Conservation (phyloP, 1,140 invertebrate genomes). For the Drosophila melanica region DNA sequence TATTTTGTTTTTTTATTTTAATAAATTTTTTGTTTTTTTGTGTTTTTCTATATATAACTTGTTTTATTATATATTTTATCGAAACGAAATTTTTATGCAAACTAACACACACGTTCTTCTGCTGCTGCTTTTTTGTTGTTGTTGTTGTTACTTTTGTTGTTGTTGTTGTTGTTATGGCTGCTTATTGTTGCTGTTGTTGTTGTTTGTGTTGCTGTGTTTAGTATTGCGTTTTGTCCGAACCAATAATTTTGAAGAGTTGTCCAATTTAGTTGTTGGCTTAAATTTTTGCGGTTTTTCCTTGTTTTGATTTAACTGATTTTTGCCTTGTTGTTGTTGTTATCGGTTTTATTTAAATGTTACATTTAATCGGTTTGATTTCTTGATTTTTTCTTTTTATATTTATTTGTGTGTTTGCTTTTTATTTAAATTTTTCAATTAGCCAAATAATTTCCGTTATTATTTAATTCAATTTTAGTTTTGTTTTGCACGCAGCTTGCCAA, state of each 20-base stretch:
- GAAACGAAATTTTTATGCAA: conserved; percentile 84
- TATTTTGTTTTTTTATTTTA: conserved; percentile 39
- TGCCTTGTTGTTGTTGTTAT: conserved; percentile 47
- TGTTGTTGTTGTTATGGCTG: conserved; percentile 43
- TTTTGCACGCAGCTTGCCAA: conserved; percentile 64
- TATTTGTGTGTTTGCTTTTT: conserved; percentile 41
- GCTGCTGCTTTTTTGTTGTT: conserved; percentile 51
- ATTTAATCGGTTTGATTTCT: conserved; percentile 54
- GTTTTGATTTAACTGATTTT: conserved; percentile 61
- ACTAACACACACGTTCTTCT: conserved; percentile 80
- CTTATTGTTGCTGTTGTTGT: conserved; percentile 46
- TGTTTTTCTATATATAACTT: conserved; percentile 43
- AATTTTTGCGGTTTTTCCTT: conserved; percentile 76
- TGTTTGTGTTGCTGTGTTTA: conserved; percentile 67
- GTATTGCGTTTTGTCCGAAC: conserved; percentile 83
- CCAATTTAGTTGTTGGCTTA: conserved; percentile 79
- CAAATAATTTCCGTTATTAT: conserved; percentile 51
- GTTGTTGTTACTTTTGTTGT: conserved; percentile 43
- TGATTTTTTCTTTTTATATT: conserved; percentile 41
- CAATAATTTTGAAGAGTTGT: conserved; percentile 83
- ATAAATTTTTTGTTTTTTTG: conserved; percentile 55
- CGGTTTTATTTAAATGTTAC: conserved; percentile 63
- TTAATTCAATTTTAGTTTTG: conserved; percentile 15
- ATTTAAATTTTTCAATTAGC: conserved; percentile 37
- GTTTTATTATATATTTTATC: conserved; percentile 55